Evolutionary conservation across 2,888 invertebrate genomes (phyloP), one percentile per base, ranked within the genome.

Genomic region (Thymelicus acteon): DNA sequence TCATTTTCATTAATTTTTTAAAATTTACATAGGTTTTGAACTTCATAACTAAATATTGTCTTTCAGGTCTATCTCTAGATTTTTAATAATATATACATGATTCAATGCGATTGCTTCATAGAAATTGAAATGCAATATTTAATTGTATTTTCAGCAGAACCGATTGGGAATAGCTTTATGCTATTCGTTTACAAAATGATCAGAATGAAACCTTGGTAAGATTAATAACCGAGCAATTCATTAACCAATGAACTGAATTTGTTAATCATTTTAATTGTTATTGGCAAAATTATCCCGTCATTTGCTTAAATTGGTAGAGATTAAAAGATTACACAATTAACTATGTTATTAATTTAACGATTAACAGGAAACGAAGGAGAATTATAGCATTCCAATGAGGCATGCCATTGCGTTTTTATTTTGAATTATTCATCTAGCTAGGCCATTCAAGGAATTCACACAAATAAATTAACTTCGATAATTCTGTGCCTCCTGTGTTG

Each of bases 201-300:
- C 40, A 40, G 7, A 44, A 12, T 44, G 12, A 44, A 44, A 44
- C 44, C 10, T 44, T 44, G 12, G 44, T 10, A 44, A 44, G 10
- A 10, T 44, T 44, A 44, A 12, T 10, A 44, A 10, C 8, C 31
- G 40, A 40, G 40, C 13, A 8, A 48, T n/a, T 37, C 19, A 52
- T 48, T 60, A 57, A 13, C 6, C 39, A 12, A 39, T 37, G 60
- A n/a, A 66, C 58, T 39, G 48, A 60, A 60, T 67, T 48, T 40
- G 60, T 60, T 67, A 60, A 67, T 40, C 48, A 67, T 39, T 47
- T 67, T 60, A 67, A 67, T 60, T 49, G 6, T n/a, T 13, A n/a
- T 24, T 60, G 39, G 44, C 39, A 64, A 44, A 54, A 52, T 54
- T 13, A 66, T 66, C 40, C 49, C 48, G 54, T 44, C 10, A 39